Evolutionary conservation across 2,888 invertebrate genomes (phyloP).

Genomic region (Pollenia angustigena): DNA sequence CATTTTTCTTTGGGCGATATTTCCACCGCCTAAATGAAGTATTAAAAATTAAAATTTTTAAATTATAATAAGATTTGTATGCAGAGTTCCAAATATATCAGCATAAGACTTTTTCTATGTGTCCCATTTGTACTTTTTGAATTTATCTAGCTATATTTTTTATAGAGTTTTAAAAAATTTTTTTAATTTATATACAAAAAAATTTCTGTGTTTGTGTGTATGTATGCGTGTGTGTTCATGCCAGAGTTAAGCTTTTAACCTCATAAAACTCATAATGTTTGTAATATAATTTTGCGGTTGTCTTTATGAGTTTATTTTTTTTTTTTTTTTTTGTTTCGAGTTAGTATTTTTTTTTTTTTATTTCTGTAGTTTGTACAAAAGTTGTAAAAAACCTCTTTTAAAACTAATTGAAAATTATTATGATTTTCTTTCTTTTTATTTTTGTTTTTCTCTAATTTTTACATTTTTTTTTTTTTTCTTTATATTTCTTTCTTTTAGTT

Average conservation of each 20-base stretch:
- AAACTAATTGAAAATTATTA: slow-evolving; percentile 60
- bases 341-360: background rate
- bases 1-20: too few relatives aligned
- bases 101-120: too few relatives aligned
- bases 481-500: slow-evolving; percentile 1
- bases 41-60: too few relatives aligned
- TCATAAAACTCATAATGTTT: slow-evolving; percentile 60
- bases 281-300: slow-evolving; percentile 68
- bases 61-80: too few relatives aligned
- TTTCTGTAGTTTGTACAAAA: background rate
- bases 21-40: too few relatives aligned
- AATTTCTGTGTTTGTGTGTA: too few relatives aligned
- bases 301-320: slow-evolving; percentile 59
- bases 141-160: too few relatives aligned
- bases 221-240: slow-evolving; percentile 20
- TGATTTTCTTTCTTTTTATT: slow-evolving; percentile 38
- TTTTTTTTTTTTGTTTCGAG: slow-evolving; percentile 33
- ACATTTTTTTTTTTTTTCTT: background rate
- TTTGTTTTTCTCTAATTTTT: background rate
- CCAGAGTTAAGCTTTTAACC: slow-evolving; percentile 51
- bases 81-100: too few relatives aligned
- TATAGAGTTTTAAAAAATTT: too few relatives aligned
- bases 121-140: too few relatives aligned
- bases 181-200: too few relatives aligned
- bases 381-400: slow-evolving; percentile 31